Evolutionary conservation across 2,888 invertebrate genomes (phyloP).

Genomic region (Mesopsocus fuscifrons): DNA sequence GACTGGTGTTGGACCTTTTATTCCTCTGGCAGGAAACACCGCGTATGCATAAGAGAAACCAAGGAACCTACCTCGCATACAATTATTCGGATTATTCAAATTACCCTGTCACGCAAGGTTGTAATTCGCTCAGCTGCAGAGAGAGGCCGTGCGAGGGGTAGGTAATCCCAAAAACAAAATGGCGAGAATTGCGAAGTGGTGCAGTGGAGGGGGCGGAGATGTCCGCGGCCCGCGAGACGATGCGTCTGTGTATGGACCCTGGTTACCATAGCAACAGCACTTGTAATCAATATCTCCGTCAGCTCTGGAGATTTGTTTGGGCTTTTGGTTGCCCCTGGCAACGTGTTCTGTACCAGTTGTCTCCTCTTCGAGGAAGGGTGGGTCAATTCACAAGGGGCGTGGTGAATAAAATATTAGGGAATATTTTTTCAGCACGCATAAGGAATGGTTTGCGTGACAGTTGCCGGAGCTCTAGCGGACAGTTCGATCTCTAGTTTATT

Average conservation of each 20-base stretch:
- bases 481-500: too few relatives aligned
- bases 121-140: background rate
- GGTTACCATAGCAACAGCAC: background rate
- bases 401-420: background rate
- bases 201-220: conserved; percentile 2
- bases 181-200: background rate
- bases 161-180: background rate
- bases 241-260: conserved; percentile 5
- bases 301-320: conserved; percentile 6
- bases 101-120: too few relatives aligned
- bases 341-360: background rate
- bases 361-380: background rate
- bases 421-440: too few relatives aligned
- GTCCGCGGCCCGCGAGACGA: conserved; percentile 1
- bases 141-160: background rate
- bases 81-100: too few relatives aligned
- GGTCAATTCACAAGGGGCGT: too few relatives aligned
- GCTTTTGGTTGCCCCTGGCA: background rate
- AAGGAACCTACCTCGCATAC: too few relatives aligned
- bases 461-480: too few relatives aligned
- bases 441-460: too few relatives aligned
- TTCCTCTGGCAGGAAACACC: too few relatives aligned
- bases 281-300: conserved; percentile 7
- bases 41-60: too few relatives aligned
- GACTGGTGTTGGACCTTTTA: too few relatives aligned